A percentile compares a stretch with the other conserved stretches of the same genome.
These are phyloP conservation scores for Chelonia mydas DNA, from an alignment of 2,797 vertebrate species.

Conservation along the genomic window DNA sequence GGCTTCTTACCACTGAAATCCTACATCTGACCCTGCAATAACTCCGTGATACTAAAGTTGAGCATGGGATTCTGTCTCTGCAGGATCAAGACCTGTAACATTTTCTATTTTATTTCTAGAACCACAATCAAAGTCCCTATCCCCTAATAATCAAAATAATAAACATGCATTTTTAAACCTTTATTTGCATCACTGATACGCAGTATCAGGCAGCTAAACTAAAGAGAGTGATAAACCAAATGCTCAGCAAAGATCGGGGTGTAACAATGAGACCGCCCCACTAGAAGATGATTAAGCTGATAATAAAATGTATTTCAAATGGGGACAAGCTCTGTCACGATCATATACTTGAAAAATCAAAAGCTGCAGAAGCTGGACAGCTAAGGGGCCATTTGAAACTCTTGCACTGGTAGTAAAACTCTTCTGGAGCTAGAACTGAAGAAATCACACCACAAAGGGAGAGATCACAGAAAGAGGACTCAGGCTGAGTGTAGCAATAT, in stretches of 20 bases:
- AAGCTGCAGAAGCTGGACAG: background rate
- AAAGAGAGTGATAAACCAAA: background rate
- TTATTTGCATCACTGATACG: background rate
- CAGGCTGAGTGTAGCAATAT: too few relatives aligned
- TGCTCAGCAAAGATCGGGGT: background rate
- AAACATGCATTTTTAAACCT: background rate
- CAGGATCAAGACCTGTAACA: background rate
- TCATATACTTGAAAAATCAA: background rate
- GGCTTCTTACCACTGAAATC: background rate
- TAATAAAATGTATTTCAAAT: background rate
- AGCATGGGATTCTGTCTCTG: background rate
- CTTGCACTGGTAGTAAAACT: background rate
- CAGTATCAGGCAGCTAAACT: background rate
- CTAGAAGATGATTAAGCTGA: background rate
- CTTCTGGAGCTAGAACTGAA: background rate
- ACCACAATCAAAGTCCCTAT: background rate
- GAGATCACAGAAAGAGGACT: too few relatives aligned
- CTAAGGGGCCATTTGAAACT: fast-evolving
- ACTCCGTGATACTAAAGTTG: background rate
- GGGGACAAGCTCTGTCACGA: background rate
- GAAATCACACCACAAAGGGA: background rate
- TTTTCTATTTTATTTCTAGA: background rate
- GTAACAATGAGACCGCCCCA: background rate
- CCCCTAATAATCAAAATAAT: background rate
- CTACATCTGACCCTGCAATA: background rate